phyloP scores from a whole-genome alignment of 2,888 invertebrate species.

The Orthosia cruda region DNA sequence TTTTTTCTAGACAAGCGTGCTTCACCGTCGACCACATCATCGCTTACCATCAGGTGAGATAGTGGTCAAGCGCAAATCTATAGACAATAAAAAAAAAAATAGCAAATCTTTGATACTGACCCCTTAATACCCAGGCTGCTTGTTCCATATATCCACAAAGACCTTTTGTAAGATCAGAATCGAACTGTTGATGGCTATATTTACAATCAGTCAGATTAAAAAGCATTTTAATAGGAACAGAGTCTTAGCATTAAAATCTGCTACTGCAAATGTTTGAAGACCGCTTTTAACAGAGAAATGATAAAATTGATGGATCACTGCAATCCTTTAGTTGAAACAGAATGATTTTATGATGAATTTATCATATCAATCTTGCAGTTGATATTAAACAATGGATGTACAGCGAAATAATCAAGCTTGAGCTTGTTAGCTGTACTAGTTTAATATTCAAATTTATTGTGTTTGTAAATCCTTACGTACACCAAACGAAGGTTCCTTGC shows the following conservation, averaged over 20 bases:
- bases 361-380: slow-evolving; percentile 56
- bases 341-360: slow-evolving; percentile 55
- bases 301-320: slow-evolving; percentile 45
- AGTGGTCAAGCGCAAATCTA: too few species aligned
- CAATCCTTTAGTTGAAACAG: slow-evolving; percentile 37
- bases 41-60: too few species aligned
- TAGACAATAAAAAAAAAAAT: too few species aligned
- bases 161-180: background rate
- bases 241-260: slow-evolving; percentile 6
- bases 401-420: slow-evolving; percentile 19
- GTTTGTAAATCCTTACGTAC: slow-evolving; percentile 1
- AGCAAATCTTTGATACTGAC: too few species aligned
- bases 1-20: too few species aligned
- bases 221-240: background rate
- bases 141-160: background rate
- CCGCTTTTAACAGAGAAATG: slow-evolving; percentile 38
- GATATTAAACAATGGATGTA: slow-evolving; percentile 43
- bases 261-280: slow-evolving; percentile 24
- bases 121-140: too few species aligned
- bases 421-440: slow-evolving; percentile 8
- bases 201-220: background rate
- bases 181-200: background rate
- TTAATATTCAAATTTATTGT: slow-evolving; percentile 37
- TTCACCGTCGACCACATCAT: too few species aligned
- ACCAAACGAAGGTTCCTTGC: background rate